Conservation (phyloP, 2,113 vertebrate species). For the Tor tambroides region DNA sequence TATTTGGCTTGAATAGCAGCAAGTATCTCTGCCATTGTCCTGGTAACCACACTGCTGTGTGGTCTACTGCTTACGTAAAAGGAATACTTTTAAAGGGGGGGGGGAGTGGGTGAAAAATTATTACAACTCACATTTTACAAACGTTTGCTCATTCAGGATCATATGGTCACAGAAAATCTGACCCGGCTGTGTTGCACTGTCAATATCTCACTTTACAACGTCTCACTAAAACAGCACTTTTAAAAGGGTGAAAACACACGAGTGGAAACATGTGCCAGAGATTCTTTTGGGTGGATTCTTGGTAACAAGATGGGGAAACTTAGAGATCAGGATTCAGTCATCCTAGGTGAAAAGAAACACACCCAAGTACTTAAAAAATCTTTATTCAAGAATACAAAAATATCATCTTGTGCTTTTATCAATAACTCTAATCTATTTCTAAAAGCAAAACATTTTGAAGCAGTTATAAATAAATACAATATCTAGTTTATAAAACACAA, state of each 20-base stretch:
- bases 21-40: constrained; percentile 12
- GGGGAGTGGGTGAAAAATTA: neutral
- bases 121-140: neutral
- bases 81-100: neutral
- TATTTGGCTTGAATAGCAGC: constrained; percentile 5
- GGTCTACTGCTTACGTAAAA: neutral
- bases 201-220: neutral
- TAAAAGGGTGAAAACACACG: neutral
- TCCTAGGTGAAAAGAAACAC: neutral
- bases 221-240: neutral
- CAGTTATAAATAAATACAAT: constrained; percentile 26
- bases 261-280: neutral
- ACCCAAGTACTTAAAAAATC: neutral
- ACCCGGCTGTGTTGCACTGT: neutral
- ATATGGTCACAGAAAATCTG: neutral
- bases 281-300: neutral
- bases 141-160: neutral
- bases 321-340: neutral
- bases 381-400: constrained; percentile 32
- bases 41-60: neutral
- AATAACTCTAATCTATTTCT: neutral
- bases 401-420: neutral
- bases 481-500: neutral
- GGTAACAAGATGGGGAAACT: neutral
- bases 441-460: neutral